A percentile compares a stretch with the other conserved stretches of the same genome.
Evolutionary conservation across 2,888 invertebrate species (phyloP).

Genomic region (Tetramorium bicarinatum): DNA sequence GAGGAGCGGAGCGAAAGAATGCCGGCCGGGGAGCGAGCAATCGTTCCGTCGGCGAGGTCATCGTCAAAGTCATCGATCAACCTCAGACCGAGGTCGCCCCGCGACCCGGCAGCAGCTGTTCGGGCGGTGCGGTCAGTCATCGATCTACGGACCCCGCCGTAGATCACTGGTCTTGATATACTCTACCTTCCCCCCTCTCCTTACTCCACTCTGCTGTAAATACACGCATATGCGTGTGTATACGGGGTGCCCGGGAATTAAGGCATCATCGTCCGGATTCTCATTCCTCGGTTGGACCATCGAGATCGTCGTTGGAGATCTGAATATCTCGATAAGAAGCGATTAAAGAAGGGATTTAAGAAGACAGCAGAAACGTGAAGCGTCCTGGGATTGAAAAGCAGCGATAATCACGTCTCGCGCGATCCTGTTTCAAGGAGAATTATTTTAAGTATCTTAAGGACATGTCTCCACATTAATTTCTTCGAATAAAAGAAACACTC

Average conservation of each 20-base stretch:
- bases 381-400: not conserved
- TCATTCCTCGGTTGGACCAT: not conserved
- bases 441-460: not conserved
- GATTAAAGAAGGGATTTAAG: not conserved
- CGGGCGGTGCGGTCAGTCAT: constrained; percentile 82
- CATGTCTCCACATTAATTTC: not conserved
- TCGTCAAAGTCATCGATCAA: constrained; percentile 84
- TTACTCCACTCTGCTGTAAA: not conserved
- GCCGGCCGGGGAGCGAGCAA: constrained; percentile 64
- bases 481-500: not conserved
- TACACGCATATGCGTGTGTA: not conserved
- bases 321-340: not conserved
- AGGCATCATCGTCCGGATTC: constrained; percentile 30
- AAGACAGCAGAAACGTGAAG: not conserved
- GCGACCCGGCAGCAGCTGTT: constrained; percentile 84
- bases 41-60: constrained; percentile 78
- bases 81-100: constrained; percentile 80
- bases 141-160: constrained; percentile 82
- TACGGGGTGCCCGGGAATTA: constrained; percentile 38
- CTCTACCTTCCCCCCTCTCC: constrained; percentile 51
- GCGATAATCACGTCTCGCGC: not conserved
- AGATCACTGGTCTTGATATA: constrained; percentile 81
- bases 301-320: not conserved
- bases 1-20: constrained; percentile 70
- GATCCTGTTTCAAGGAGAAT: not conserved